Percentiles rank a stretch among this genome's conserved stretches.
These are phyloP conservation scores for Plutomurus gul DNA, from an alignment of 1,140 invertebrate genomes.

Conservation along the genomic window DNA sequence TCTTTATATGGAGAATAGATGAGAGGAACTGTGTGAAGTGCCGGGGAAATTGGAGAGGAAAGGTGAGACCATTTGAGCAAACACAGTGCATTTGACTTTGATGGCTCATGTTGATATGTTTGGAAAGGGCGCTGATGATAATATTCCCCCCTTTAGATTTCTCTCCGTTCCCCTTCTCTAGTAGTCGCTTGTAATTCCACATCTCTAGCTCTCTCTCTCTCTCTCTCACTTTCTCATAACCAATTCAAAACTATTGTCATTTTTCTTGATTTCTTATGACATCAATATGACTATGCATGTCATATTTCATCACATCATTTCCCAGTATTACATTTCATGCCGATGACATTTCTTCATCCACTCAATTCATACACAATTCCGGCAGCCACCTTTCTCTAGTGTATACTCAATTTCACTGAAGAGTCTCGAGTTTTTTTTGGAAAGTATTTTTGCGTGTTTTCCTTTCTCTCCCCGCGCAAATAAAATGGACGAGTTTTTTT, in stretches of 20 bases:
- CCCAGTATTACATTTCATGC: slow-evolving; percentile 2
- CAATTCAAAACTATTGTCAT: slow-evolving; percentile 14
- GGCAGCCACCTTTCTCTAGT: not conserved
- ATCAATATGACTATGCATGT: slow-evolving; percentile 2
- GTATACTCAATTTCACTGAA: not conserved
- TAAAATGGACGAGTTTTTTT: not conserved
- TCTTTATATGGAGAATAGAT: slow-evolving; percentile 31
- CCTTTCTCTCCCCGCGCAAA: not conserved
- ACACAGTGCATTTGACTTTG: slow-evolving; percentile 18
- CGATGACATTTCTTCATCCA: not conserved
- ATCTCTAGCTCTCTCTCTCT: no score
- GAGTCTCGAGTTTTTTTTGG: no score
- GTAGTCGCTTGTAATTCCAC: not conserved
- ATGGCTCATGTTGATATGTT: slow-evolving; percentile 6
- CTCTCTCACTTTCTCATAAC: no score
- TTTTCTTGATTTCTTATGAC: slow-evolving; percentile 28
- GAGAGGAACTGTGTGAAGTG: slow-evolving; percentile 16
- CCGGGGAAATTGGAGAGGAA: slow-evolving; percentile 32
- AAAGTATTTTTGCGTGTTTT: not conserved
- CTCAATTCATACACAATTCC: not conserved
- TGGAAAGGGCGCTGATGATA: slow-evolving; percentile 2
- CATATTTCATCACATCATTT: not conserved
- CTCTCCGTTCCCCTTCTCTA: not conserved
- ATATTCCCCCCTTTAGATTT: not conserved
- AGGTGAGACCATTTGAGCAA: slow-evolving; percentile 33